Evolutionary conservation across 1,140 invertebrate genomes (phyloP).

Genomic region (Polyergus mexicanus): DNA sequence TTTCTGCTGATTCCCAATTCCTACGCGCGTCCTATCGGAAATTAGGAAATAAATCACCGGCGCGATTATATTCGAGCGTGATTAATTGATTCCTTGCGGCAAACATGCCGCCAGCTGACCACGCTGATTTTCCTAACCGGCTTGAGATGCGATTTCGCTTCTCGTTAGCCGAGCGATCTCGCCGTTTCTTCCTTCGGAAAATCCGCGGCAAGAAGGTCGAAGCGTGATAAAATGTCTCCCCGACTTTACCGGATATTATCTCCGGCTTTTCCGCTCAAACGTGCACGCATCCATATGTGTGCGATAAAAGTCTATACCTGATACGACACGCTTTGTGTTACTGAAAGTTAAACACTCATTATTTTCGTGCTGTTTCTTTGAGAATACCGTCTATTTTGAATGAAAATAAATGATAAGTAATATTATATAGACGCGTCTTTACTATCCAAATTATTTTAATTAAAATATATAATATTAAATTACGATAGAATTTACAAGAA

Average conservation of each 20-base stretch:
- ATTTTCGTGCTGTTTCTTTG: constrained; percentile 18
- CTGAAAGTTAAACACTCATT: constrained; percentile 25
- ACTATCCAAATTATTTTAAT: neutral
- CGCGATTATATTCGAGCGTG: constrained; percentile 55
- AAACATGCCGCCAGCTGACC: constrained; percentile 61
- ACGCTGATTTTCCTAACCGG: constrained; percentile 55
- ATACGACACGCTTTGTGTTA: constrained; percentile 39
- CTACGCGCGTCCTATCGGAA: constrained; percentile 23
- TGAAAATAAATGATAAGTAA: neutral
- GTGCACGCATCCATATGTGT: constrained; percentile 56
- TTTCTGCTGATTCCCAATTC: constrained; percentile 51
- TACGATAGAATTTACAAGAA: neutral
- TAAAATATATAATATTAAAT: neutral
- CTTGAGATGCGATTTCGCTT: constrained; percentile 68
- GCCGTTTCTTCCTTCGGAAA: constrained; percentile 7
- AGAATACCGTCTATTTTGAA: neutral
- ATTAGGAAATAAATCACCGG: constrained; percentile 49
- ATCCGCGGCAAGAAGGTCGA: constrained; percentile 57
- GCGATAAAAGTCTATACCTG: constrained; percentile 33
- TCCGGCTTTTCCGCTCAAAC: constrained; percentile 75
- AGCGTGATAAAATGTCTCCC: constrained; percentile 70
- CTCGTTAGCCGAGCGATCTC: constrained; percentile 49
- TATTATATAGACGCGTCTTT: neutral
- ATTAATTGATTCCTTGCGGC: constrained; percentile 53
- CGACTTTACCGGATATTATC: constrained; percentile 82